Conservation (phyloP, 2,888 invertebrate species). For the Lithophane semibrunnea region DNA sequence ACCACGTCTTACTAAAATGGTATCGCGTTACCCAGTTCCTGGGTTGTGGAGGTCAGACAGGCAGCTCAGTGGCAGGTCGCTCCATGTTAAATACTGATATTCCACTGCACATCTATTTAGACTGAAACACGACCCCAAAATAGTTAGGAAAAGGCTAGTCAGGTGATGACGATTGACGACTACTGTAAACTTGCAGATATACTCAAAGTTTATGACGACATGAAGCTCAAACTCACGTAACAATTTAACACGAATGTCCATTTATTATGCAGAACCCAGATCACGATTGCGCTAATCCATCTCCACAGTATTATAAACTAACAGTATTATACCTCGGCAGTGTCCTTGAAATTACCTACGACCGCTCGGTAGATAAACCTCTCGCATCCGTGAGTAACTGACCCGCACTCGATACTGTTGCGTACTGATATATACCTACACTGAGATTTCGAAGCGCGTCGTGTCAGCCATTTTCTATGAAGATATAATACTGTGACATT, state of each 20-base stretch:
- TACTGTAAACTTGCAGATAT: not conserved
- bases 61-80: not conserved
- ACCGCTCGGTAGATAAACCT: no score
- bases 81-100: not conserved
- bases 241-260: conserved; percentile 8
- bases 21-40: not conserved
- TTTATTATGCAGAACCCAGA: conserved; percentile 22
- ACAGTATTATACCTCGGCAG: no score
- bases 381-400: no score
- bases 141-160: not conserved
- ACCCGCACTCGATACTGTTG: no score
- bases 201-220: not conserved
- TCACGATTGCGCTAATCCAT: conserved; percentile 47
- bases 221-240: not conserved
- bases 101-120: not conserved
- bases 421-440: no score
- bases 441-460: no score
- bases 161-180: not conserved
- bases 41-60: not conserved
- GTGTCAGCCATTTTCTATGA: no score
- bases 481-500: no score
- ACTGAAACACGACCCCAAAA: no score
- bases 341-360: no score
- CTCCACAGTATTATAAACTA: conserved; percentile 8
- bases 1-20: not conserved